Evolutionary conservation across 1,140 invertebrate genomes (phyloP).

Genomic region (Aphidius gifuensis): DNA sequence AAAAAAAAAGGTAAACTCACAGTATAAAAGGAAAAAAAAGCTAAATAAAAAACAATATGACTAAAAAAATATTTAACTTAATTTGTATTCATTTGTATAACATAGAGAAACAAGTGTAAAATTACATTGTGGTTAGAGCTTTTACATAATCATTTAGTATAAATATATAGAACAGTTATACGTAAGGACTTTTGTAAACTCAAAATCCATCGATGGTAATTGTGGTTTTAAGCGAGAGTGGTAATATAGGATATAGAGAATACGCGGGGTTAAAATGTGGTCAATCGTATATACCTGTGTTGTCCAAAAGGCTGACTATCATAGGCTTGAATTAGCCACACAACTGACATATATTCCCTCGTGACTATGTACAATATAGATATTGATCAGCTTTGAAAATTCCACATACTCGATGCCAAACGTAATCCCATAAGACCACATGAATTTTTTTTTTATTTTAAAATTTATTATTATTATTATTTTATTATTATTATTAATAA

Average conservation of each 20-base stretch:
- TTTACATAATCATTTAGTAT: neutral
- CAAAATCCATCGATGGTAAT: constrained; percentile 13
- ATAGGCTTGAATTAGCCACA: constrained; percentile 15
- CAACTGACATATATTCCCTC: constrained; percentile 7
- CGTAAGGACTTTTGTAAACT: constrained; percentile 1
- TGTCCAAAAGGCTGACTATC: constrained; percentile 3
- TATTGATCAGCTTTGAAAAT: neutral
- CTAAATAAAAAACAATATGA: no score
- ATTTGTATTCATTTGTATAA: no score
- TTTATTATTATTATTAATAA: no score
- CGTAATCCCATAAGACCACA: no score
- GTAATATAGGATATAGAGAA: no score
- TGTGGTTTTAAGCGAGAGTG: constrained; percentile 3
- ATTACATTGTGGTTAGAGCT: constrained; percentile 2
- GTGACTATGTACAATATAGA: no score
- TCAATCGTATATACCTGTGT: neutral
- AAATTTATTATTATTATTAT: no score
- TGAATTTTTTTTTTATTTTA: no score
- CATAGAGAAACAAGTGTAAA: neutral
- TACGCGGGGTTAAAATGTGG: neutral
- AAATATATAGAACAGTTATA: neutral
- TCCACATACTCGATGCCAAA: no score
- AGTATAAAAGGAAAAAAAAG: no score
- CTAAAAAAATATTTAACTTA: no score
- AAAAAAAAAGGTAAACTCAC: no score